Conservation (phyloP, 2,113 vertebrate species). For the Coturnix japonica region DNA sequence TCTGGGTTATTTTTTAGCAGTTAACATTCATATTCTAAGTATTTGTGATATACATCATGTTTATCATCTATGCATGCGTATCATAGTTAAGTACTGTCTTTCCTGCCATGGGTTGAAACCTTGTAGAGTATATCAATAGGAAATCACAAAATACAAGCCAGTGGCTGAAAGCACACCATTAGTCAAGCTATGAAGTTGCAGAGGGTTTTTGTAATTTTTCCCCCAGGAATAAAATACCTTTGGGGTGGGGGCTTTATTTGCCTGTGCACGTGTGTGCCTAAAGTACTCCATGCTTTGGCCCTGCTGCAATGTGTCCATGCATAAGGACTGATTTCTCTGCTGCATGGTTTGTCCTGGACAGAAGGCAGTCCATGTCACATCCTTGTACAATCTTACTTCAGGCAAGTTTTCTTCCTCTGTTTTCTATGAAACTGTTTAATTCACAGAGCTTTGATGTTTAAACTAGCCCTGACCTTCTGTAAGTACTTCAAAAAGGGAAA, state of each 20-base stretch:
- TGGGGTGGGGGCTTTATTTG: background rate
- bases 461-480: slow-evolving; percentile 82
- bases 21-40: background rate
- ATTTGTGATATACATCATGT: background rate
- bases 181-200: background rate
- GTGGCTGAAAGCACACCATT: background rate
- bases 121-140: background rate
- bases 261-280: accelerated
- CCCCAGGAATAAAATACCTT: background rate
- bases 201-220: accelerated
- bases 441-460: slow-evolving; percentile 89
- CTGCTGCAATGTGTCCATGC: background rate
- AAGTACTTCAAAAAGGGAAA: slow-evolving; percentile 84
- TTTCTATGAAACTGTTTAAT: slow-evolving; percentile 85
- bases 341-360: slow-evolving; percentile 72
- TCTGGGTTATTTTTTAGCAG: slow-evolving; percentile 4
- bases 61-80: too few relatives aligned
- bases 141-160: background rate
- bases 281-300: background rate
- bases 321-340: slow-evolving; percentile 75
- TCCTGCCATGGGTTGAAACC: background rate
- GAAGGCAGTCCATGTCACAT: slow-evolving; percentile 69
- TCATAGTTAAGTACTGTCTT: background rate
- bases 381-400: slow-evolving; percentile 77
- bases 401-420: slow-evolving; percentile 77